These are phyloP conservation scores for Alcedo atthis DNA, from an alignment of 2,797 vertebrate species.

Conservation along the genomic window DNA sequence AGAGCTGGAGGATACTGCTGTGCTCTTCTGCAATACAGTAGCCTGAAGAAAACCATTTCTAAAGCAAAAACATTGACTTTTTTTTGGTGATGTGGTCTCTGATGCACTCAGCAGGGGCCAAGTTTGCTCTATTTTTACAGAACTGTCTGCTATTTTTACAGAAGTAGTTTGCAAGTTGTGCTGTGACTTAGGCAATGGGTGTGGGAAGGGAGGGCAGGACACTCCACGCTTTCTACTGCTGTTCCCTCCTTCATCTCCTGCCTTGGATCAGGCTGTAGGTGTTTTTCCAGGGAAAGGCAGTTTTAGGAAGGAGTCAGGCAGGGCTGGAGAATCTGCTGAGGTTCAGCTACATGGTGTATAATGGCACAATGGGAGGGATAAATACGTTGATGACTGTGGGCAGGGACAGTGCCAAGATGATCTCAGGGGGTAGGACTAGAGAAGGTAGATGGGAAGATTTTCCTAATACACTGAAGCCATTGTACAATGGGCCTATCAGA, in stretches of 20 bases:
- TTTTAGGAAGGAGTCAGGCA: background rate
- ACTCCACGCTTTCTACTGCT: background rate
- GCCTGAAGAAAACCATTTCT: constrained; percentile 10
- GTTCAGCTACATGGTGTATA: background rate
- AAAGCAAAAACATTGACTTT: constrained; percentile 39
- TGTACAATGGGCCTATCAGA: background rate
- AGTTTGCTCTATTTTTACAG: constrained; percentile 45
- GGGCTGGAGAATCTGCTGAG: background rate
- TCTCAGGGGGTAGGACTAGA: background rate
- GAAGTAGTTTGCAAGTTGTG: background rate
- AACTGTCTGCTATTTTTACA: constrained; percentile 48
- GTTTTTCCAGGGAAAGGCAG: background rate
- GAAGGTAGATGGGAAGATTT: background rate
- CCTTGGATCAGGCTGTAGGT: background rate
- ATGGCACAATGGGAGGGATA: background rate
- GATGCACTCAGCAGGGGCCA: constrained; percentile 9
- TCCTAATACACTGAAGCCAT: background rate
- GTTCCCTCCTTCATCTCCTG: background rate
- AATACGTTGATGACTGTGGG: background rate
- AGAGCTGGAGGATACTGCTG: constrained; percentile 38
- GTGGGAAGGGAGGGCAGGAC: background rate
- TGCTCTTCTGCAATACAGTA: constrained; percentile 1
- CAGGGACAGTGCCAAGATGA: background rate
- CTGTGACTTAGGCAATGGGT: background rate
- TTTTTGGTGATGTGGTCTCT: constrained; percentile 42